Evolutionary conservation across 2,797 vertebrate genomes (phyloP), one percentile per base, ranked within the genome.

Genomic region (Peromyscus attwateri): DNA sequence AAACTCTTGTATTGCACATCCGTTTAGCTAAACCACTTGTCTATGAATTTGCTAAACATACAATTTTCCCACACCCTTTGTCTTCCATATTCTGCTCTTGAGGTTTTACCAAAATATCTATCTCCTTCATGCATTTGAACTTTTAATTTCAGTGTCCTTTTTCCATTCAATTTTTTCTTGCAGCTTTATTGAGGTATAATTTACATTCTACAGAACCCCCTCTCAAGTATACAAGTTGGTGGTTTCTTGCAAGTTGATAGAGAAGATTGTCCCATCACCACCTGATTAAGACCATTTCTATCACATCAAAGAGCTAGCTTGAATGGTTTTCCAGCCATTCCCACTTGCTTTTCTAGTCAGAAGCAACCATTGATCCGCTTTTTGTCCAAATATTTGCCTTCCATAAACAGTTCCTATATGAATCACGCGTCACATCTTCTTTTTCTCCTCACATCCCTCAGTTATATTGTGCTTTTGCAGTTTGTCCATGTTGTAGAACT

Each of bases 351-450:
- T 81, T 88, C 73, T 25, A 93, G 34, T 64, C 62, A 49, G 23
- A 34, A 5, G 34, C 31, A 91, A 76, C 19, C 14, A 81, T 0
- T 79, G 37, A 71, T 60, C 17, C 66, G 23, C 8, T 92, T 90
- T 87, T 68, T 84, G 57, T 80, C 43, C 87, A 73, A 95, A 83
- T 82, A 92, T 83, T 76, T 95, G 19, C 57, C 14, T 87, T 92
- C 49, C 62, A 27, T 1, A 31, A 49, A 37, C 4, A 55, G 62
- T 73, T 94, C 11, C 27, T 29, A 19, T 66, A 70, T 89, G 88
- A 31, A 82, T 68, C 31, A 64, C 46, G 77, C 0, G 27, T 14
- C 6, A 17, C 25, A 2, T 55, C 23, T 23, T 49, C 12, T 89
- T 87, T 88, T 81, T 14, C n/a, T 66, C 23, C 14, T 79, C 12